Evolutionary conservation across 1,140 invertebrate genomes (phyloP).

Genomic region (Amyelois transitella): DNA sequence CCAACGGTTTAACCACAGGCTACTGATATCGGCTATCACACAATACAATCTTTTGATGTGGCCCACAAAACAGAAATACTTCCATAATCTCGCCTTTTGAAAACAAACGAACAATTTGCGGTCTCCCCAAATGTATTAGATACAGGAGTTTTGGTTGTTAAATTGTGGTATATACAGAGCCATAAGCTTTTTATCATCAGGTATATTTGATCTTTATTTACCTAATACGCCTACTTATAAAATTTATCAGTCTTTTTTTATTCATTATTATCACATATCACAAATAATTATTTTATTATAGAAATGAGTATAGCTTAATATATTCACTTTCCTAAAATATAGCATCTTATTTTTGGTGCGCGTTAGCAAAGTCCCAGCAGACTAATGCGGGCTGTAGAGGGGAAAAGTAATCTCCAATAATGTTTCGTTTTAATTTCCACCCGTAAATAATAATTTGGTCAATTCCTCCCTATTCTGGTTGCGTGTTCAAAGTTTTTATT

Average conservation of each 20-base stretch:
- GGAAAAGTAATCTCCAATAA: slow-evolving; percentile 57
- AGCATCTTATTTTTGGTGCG: slow-evolving; percentile 3
- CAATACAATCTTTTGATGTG: slow-evolving; percentile 20
- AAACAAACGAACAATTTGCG: background rate
- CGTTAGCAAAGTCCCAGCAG: slow-evolving; percentile 17
- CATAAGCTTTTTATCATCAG: background rate
- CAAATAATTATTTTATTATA: too few relatives aligned
- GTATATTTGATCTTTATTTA: background rate
- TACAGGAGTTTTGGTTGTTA: background rate
- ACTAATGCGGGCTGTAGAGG: slow-evolving; percentile 35
- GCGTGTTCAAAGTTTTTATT: slow-evolving; percentile 72
- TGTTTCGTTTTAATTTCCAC: slow-evolving; percentile 62
- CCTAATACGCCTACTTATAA: background rate
- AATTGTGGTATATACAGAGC: background rate
- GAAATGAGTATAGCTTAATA: background rate
- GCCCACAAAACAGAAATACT: slow-evolving; percentile 13
- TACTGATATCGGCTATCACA: slow-evolving; percentile 10
- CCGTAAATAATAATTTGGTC: slow-evolving; percentile 73
- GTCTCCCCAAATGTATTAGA: background rate
- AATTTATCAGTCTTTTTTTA: too few relatives aligned
- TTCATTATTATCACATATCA: too few relatives aligned
- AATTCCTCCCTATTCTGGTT: slow-evolving; percentile 69
- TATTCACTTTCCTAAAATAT: background rate
- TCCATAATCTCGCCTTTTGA: slow-evolving; percentile 6
- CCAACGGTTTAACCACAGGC: background rate